Conservation (phyloP, 2,888 invertebrate species). For the Drosophila rubida region DNA sequence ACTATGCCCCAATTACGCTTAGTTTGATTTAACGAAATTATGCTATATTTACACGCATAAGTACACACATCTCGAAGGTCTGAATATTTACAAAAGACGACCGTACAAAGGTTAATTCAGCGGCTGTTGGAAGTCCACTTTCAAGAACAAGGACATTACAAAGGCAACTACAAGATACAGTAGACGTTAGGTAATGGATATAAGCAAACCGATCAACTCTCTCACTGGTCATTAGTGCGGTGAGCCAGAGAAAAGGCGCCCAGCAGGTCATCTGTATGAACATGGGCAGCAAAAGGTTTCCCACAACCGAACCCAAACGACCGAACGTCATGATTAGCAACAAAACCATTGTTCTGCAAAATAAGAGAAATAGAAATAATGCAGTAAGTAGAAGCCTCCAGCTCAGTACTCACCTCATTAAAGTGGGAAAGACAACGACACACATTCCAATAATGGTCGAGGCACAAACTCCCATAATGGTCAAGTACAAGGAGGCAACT, state of each 20-base stretch:
- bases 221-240: constrained; percentile 87
- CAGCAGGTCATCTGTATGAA: constrained; percentile 88
- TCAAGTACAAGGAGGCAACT: constrained; percentile 86
- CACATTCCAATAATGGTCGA: constrained; percentile 74
- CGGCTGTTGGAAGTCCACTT: constrained; percentile 47
- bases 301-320: constrained; percentile 89
- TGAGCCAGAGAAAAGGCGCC: constrained; percentile 89
- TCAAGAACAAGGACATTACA: constrained; percentile 62
- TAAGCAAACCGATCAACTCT: not conserved
- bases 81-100: constrained; percentile 1
- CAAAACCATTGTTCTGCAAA: constrained; percentile 89
- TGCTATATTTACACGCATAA: not conserved
- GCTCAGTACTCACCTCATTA: constrained; percentile 74
- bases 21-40: constrained; percentile 4
- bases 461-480: constrained; percentile 73
- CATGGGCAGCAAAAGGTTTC: constrained; percentile 89
- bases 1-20: not conserved
- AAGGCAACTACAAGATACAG: constrained; percentile 57
- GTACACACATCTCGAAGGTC: not conserved
- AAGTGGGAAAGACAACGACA: constrained; percentile 80
- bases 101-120: constrained; percentile 17
- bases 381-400: too few relatives aligned
- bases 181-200: not conserved
- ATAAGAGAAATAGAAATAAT: not conserved
- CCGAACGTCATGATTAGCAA: constrained; percentile 89